These are phyloP conservation scores for Calyptommatus sinebrachiatus DNA, from an alignment of 2,113 vertebrate species.

Conservation along the genomic window DNA sequence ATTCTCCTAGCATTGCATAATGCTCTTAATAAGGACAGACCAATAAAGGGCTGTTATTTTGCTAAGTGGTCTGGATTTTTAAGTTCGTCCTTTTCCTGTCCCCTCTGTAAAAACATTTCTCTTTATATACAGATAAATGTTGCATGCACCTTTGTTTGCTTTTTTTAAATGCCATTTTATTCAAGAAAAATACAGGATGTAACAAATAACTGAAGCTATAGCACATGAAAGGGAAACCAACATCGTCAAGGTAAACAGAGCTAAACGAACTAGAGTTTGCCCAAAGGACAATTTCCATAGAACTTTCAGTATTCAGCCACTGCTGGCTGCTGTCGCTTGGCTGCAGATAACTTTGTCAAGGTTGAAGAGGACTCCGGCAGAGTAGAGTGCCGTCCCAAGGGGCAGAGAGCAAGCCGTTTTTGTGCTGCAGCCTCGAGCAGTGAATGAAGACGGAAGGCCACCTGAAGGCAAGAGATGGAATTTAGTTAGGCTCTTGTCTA, in stretches of 20 bases:
- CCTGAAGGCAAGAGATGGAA: neutral
- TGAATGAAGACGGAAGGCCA: neutral
- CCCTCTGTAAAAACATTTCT: too few species aligned
- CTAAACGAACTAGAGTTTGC: neutral
- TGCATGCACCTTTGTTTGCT: neutral
- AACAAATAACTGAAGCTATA: neutral
- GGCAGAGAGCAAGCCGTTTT: neutral
- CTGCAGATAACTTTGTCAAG: neutral
- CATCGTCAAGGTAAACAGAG: neutral
- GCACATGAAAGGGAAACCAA: neutral
- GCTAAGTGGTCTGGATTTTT: too few species aligned
- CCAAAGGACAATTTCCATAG: neutral
- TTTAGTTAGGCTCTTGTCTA: neutral
- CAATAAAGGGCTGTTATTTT: too few species aligned
- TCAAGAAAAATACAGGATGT: neutral
- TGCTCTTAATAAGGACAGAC: too few species aligned
- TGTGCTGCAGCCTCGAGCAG: slow-evolving; percentile 3
- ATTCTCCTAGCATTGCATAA: too few species aligned
- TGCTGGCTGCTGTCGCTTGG: neutral
- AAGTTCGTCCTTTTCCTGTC: too few species aligned
- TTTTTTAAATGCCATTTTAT: neutral
- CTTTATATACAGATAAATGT: neutral
- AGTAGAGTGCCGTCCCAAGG: neutral
- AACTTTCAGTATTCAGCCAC: neutral
- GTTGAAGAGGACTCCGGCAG: neutral